Base-by-base conservation (phyloP, 2,797 vertebrate genomes). In the Scyliorhinus canicula region DNA sequence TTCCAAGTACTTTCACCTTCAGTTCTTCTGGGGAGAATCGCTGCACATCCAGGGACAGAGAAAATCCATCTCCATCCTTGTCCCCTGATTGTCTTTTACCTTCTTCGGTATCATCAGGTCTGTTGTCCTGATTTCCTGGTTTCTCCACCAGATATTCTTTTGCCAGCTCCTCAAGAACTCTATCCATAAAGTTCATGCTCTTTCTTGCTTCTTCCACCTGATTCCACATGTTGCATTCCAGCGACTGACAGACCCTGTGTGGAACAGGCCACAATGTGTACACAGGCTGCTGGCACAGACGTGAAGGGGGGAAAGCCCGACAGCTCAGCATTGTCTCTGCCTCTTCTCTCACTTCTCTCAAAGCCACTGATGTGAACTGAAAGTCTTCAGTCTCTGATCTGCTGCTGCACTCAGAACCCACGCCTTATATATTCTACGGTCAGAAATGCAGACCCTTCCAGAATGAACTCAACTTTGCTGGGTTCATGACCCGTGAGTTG, bases 1-100 rank as follows among this genome's bases (percentile, higher is more conserved):
- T 95, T 50, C 93, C 93, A 96, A 98, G 97, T 95, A 97, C 96
- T 71, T 95, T 96, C 77, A 97, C 96, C 0, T 96, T 97, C 95
- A 98, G 97, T 95, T 98, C 97, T 8, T 98, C 97, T 0, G 98
- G 98, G 4, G 96, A 3, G 26, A 98, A 98, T 95, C 97, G 96
- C 95, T 96, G 96, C 0, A 98, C 98, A 63, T 98, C 97, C 96
- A 98, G 96, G 91, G 96, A 97, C 95, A 98, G 95, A 35, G 97
- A 96, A 7, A 98, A 98, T 85, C 79, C 47, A 31, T 96, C 86
- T 0, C 95, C 95, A 0, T 96, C 95, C 96, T 96, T 0, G 55
- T 95, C 95, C 95, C 63, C 0, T n/a, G 52, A 14, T 21, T 40
- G 31, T 4, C 85, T n/a, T 5, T 88, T 28, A 57, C 31, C 52